These are phyloP conservation scores for Toxotes jaculatrix DNA, from an alignment of 2,113 vertebrate genomes.

Conservation along the genomic window DNA sequence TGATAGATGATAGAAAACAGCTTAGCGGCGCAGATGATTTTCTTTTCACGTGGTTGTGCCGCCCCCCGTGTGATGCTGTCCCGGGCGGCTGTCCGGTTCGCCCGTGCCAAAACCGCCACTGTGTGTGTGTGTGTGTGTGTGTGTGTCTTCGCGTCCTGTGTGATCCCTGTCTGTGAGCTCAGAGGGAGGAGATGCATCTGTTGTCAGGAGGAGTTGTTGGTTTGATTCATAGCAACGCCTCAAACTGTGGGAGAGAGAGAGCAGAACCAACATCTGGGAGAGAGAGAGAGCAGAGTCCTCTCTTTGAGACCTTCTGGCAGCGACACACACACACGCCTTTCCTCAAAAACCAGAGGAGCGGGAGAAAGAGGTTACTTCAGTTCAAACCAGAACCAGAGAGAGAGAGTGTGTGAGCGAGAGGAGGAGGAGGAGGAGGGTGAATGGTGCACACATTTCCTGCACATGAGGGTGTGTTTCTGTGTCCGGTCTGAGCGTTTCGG, in stretches of 20 bases:
- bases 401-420: neutral
- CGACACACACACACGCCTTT: slow-evolving; percentile 41
- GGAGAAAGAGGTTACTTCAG: slow-evolving; percentile 59
- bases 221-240: slow-evolving; percentile 71
- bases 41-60: too few relatives aligned
- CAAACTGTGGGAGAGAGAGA: slow-evolving; percentile 41
- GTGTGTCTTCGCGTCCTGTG: neutral
- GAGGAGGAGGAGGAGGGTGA: slow-evolving; percentile 30
- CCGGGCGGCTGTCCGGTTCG: too few relatives aligned
- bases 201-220: slow-evolving; percentile 72
- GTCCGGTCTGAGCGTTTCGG: slow-evolving; percentile 12
- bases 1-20: too few relatives aligned
- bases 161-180: slow-evolving; percentile 22
- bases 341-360: slow-evolving; percentile 31
- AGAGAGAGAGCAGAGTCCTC: slow-evolving; percentile 30
- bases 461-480: slow-evolving; percentile 40
- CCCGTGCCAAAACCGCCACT: too few relatives aligned
- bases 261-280: slow-evolving; percentile 54
- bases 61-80: too few relatives aligned
- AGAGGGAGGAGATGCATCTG: slow-evolving; percentile 47
- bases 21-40: too few relatives aligned
- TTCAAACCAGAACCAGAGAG: slow-evolving; percentile 45
- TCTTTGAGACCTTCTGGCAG: slow-evolving; percentile 46
- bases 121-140: neutral
- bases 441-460: slow-evolving; percentile 45